Conservation (phyloP, 2,888 invertebrate species). For the Limenitis camilla region DNA sequence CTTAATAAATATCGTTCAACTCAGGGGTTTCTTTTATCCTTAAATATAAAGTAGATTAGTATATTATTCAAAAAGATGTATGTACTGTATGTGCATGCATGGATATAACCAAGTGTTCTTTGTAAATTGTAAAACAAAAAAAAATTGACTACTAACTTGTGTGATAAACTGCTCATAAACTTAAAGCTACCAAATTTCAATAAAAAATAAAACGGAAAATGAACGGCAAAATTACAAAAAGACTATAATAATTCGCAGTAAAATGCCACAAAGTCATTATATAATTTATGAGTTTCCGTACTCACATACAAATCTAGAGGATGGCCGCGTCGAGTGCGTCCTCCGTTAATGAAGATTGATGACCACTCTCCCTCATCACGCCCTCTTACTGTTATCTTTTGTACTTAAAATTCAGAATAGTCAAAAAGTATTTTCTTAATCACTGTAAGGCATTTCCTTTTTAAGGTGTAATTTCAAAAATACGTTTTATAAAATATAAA, state of each 20-base stretch:
- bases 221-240: too few relatives aligned
- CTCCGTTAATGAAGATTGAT: slow-evolving; percentile 46
- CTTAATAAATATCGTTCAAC: not conserved
- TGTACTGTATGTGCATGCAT: too few relatives aligned
- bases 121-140: too few relatives aligned
- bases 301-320: slow-evolving; percentile 13
- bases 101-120: too few relatives aligned
- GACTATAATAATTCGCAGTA: not conserved
- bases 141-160: too few relatives aligned
- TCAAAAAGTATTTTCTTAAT: not conserved
- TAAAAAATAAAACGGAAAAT: too few relatives aligned
- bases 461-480: not conserved
- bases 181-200: too few relatives aligned
- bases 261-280: slow-evolving; percentile 5
- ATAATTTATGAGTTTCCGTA: slow-evolving; percentile 10
- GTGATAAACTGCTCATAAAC: too few relatives aligned
- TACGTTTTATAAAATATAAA: not conserved
- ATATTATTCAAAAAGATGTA: too few relatives aligned
- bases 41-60: too few relatives aligned
- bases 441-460: not conserved
- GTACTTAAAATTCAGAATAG: slow-evolving; percentile 13
- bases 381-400: slow-evolving; percentile 27
- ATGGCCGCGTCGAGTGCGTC: slow-evolving; percentile 25
- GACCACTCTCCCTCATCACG: slow-evolving; percentile 31
- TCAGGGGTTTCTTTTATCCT: too few relatives aligned